phyloP scores from a whole-genome alignment of 2,113 vertebrate species.

The Psammodynastes pulverulentus region DNA sequence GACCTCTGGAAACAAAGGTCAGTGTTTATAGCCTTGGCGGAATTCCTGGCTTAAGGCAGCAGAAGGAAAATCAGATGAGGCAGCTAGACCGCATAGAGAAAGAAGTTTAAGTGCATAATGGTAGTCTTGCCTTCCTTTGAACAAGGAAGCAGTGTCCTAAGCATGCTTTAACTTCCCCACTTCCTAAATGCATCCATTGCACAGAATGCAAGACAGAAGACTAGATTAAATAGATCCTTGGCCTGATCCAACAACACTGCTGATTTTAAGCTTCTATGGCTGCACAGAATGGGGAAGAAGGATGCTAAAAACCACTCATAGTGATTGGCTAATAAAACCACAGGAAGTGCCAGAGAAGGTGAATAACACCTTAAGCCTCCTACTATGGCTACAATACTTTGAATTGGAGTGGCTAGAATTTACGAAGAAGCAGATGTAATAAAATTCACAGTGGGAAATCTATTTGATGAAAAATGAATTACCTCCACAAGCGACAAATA shows the following conservation, averaged over 20 bases:
- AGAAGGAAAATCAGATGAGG: not conserved
- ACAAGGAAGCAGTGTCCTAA: not conserved
- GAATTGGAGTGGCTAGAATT: not conserved
- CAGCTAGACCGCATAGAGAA: not conserved
- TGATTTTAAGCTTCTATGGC: not conserved
- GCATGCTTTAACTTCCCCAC: not conserved
- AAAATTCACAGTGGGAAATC: not conserved
- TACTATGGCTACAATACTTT: not conserved
- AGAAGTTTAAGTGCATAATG: not conserved
- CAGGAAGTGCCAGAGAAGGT: not conserved
- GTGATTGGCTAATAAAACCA: not conserved
- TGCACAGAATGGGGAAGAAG: not conserved
- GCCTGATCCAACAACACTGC: not conserved
- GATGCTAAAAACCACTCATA: not conserved
- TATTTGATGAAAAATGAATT: not conserved
- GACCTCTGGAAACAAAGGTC: not conserved
- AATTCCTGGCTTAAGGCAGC: not conserved
- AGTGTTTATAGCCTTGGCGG: not conserved
- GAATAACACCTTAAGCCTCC: not conserved
- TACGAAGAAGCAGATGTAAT: not conserved
- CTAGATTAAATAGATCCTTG: not conserved
- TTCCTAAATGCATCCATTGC: not conserved
- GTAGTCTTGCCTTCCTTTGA: not conserved
- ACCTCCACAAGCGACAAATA: not conserved
- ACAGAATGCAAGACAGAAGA: not conserved